phyloP scores from a whole-genome alignment of 2,113 vertebrate species.

The Phyllopteryx taeniolatus region DNA sequence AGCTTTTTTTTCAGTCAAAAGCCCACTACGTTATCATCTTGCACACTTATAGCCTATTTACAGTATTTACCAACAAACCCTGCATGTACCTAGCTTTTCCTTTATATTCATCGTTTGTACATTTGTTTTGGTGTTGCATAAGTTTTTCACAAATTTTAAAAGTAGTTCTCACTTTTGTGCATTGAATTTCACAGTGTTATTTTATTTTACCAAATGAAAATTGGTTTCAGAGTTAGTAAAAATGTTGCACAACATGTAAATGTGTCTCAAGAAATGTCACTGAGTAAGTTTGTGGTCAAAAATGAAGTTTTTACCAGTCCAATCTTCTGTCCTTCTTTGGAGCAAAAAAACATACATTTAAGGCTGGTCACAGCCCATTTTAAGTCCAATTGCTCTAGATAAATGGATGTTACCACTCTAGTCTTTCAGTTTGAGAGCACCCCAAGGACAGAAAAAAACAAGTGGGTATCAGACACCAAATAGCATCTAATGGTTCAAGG shows the following conservation, averaged over 20 bases:
- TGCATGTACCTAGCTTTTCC: too few species aligned
- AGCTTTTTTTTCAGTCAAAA: too few species aligned
- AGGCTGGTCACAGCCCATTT: constrained; percentile 20
- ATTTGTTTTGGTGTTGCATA: too few species aligned
- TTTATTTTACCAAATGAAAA: too few species aligned
- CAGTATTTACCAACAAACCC: too few species aligned
- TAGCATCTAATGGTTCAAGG: constrained; percentile 63
- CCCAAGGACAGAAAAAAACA: constrained; percentile 61
- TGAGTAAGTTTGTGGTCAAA: not conserved
- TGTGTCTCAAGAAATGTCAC: not conserved
- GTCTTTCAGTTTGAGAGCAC: constrained; percentile 59
- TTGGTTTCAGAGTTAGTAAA: too few species aligned
- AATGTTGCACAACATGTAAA: not conserved
- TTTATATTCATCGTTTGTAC: too few species aligned
- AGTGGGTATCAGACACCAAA: constrained; percentile 65
- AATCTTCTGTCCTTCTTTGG: not conserved
- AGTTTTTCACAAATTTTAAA: too few species aligned
- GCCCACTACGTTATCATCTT: too few species aligned
- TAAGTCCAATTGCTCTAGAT: constrained; percentile 28
- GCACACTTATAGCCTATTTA: too few species aligned
- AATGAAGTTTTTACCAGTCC: not conserved
- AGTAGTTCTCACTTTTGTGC: too few species aligned
- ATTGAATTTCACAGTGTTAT: too few species aligned
- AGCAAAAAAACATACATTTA: constrained; percentile 32
- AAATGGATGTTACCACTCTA: constrained; percentile 53